Conservation (phyloP, 2,888 invertebrate genomes). For the Amiota minor region DNA sequence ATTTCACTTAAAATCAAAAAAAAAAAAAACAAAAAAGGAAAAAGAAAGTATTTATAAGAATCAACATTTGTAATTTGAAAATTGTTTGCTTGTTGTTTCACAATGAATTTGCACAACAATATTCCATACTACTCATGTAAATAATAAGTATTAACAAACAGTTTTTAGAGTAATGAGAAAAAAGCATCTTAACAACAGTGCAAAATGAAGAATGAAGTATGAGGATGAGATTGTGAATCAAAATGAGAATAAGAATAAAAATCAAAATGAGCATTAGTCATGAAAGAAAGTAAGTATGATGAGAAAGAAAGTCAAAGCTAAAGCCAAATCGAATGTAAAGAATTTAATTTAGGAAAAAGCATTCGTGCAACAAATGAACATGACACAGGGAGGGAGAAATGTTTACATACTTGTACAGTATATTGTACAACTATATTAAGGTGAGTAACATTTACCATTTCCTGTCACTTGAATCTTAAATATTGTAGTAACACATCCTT, state of each 20-base stretch:
- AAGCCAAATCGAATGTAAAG: slow-evolving; percentile 1
- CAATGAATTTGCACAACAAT: too few relatives aligned
- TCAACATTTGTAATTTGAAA: too few relatives aligned
- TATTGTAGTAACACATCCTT: slow-evolving; percentile 7
- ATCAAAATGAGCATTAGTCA: not conserved
- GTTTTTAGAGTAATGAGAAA: slow-evolving; percentile 2
- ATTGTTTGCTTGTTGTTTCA: too few relatives aligned
- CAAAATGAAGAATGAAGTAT: not conserved
- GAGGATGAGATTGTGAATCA: not conserved
- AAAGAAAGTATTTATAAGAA: too few relatives aligned
- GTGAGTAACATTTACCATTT: slow-evolving; percentile 25
- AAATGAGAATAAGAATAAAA: slow-evolving; percentile 1
- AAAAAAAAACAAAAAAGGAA: too few relatives aligned
- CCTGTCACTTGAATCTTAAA: slow-evolving; percentile 22
- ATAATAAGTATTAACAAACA: slow-evolving; percentile 2
- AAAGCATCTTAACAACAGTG: not conserved
- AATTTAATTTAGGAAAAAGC: slow-evolving; percentile 55
- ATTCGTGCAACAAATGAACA: slow-evolving; percentile 31
- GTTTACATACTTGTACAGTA: too few relatives aligned
- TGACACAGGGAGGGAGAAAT: too few relatives aligned
- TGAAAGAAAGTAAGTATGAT: not conserved
- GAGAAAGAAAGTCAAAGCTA: not conserved
- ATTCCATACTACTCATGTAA: too few relatives aligned
- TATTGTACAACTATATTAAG: slow-evolving; percentile 7
- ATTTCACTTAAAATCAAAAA: too few relatives aligned